Evolutionary conservation across 2,113 vertebrate genomes (phyloP).

Genomic region (Campylomormyrus numenius): DNA sequence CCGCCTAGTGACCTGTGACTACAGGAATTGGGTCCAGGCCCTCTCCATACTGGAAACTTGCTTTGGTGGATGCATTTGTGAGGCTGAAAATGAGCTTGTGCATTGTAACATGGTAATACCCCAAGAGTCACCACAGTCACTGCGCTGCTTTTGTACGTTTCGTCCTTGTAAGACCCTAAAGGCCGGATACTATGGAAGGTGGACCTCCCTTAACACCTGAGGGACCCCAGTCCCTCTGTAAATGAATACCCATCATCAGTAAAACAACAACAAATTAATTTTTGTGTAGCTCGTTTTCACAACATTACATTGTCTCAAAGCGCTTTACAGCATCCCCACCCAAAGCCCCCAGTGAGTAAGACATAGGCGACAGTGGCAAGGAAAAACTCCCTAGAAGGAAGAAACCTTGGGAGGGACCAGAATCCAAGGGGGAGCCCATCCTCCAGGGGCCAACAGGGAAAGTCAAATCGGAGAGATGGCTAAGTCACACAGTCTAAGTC

Average conservation of each 20-base stretch:
- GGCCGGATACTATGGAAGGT: background rate
- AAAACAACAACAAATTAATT: background rate
- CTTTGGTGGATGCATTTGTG: background rate
- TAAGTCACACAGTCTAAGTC: no score
- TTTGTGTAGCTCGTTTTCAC: no score
- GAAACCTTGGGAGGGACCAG: no score
- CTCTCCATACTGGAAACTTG: background rate
- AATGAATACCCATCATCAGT: background rate
- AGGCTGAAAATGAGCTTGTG: background rate
- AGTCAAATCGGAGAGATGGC: no score
- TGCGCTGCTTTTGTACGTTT: background rate
- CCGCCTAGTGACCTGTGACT: background rate
- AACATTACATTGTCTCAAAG: no score
- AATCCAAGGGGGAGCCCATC: no score
- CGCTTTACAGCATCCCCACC: no score
- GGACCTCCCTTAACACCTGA: background rate
- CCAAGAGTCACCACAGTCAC: background rate
- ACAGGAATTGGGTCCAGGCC: background rate
- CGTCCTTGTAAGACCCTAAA: background rate
- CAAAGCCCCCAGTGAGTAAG: no score
- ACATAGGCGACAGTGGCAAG: no score
- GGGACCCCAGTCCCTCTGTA: background rate
- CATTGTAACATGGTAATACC: background rate
- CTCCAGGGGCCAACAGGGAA: no score
- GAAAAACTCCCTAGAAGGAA: no score